Percentiles rank a stretch among this genome's conserved stretches.
phyloP scores from a whole-genome alignment of 2,113 vertebrate species.

The Ibidorhyncha struthersii region DNA sequence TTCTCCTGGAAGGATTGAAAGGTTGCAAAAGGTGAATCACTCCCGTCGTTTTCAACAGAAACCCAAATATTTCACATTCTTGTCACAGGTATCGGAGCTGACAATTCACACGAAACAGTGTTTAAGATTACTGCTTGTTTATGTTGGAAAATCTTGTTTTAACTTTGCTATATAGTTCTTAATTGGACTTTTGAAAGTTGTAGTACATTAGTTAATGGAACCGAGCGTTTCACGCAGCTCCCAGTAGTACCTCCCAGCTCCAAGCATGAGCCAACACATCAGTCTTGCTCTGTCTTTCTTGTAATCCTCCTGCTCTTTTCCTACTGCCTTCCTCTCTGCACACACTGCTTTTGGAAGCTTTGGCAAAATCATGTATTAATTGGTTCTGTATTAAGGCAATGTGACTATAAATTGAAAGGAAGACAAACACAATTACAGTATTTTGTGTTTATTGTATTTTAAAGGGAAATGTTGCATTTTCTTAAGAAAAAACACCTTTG shows the following conservation, averaged over 20 bases:
- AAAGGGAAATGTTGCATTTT: not conserved
- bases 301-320: not conserved
- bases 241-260: not conserved
- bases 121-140: not conserved
- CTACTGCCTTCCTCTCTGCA: not conserved
- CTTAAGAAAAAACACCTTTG: not conserved
- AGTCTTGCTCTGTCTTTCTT: not conserved
- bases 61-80: not conserved
- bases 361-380: not conserved
- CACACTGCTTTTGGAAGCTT: not conserved
- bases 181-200: not conserved
- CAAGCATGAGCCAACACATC: not conserved
- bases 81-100: fast-evolving
- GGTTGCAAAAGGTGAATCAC: not conserved
- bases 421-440: not conserved
- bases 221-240: not conserved
- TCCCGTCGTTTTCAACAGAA: not conserved
- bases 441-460: not conserved
- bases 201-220: not conserved
- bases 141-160: not conserved
- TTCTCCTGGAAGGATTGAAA: not conserved
- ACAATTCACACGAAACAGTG: not conserved
- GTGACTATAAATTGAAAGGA: not conserved
- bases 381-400: not conserved
- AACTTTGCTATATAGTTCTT: not conserved